phyloP scores from a whole-genome alignment of 2,888 invertebrate genomes.

The Drosophila mercatorum region DNA sequence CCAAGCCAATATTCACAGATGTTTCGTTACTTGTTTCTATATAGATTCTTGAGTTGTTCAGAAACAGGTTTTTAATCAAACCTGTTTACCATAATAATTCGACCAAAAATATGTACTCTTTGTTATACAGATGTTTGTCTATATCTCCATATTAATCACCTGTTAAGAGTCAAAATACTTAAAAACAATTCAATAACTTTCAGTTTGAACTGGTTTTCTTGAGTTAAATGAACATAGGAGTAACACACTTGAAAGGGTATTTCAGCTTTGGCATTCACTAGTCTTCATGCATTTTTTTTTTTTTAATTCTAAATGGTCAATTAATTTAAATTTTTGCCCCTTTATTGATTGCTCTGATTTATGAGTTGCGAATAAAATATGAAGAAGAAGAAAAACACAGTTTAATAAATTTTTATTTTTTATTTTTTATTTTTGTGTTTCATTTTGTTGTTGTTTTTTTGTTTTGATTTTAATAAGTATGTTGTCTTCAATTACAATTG shows the following conservation, averaged over 20 bases:
- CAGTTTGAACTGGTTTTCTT: not conserved
- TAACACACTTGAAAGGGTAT: constrained; percentile 11
- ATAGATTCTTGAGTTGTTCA: not conserved
- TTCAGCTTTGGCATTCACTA: not conserved
- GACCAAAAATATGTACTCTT: not conserved
- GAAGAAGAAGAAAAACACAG: constrained; percentile 11
- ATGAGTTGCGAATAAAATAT: constrained; percentile 1
- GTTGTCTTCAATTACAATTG: constrained; percentile 76
- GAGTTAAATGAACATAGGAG: not conserved
- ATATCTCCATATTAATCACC: constrained; percentile 1
- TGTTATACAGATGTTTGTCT: not conserved
- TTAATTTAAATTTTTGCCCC: constrained; percentile 59
- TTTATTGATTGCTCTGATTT: constrained; percentile 56
- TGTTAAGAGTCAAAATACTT: not conserved
- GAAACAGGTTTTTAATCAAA: not conserved
- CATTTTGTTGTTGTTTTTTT: constrained; percentile 34
- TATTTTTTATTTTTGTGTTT: constrained; percentile 63
- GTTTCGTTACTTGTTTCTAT: not conserved
- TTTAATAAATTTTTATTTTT: constrained; percentile 37
- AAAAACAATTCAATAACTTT: not conserved
- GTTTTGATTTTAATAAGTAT: constrained; percentile 48
- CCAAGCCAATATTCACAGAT: not conserved
- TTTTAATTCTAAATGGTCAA: constrained; percentile 39
- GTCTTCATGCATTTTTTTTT: not conserved
- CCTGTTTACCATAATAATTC: not conserved